A percentile compares a stretch with the other conserved stretches of the same genome.
phyloP scores from a whole-genome alignment of 2,797 vertebrate genomes.

The Staurois parvus region DNA sequence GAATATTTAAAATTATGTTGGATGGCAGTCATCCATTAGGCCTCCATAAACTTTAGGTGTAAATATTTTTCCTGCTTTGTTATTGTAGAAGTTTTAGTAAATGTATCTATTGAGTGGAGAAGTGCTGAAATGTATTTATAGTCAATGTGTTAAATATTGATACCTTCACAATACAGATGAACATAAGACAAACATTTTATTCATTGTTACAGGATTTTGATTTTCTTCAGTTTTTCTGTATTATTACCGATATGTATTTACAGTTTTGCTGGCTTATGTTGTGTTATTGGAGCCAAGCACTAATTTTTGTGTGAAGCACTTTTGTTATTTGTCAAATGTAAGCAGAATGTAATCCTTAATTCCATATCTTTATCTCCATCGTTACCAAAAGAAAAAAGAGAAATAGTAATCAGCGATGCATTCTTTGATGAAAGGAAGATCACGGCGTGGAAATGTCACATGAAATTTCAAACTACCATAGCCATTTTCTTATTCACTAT shows the following conservation, averaged over 20 bases:
- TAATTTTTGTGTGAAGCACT: neutral
- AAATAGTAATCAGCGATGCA: constrained; percentile 50
- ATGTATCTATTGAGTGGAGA: no score
- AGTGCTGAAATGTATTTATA: no score
- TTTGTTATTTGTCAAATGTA: neutral
- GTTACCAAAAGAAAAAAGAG: constrained; percentile 24
- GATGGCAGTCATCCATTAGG: no score
- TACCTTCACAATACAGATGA: no score
- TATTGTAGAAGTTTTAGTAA: no score
- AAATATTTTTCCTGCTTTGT: no score
- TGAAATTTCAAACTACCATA: constrained; percentile 47
- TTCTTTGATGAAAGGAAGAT: constrained; percentile 55
- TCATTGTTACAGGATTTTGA: no score
- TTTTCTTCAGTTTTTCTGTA: no score
- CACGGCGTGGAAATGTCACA: constrained; percentile 42
- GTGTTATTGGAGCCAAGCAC: neutral
- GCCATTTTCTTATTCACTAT: constrained; percentile 53
- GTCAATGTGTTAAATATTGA: constrained; percentile 1
- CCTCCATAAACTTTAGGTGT: no score
- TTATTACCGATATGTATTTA: neutral
- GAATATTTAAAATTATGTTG: no score
- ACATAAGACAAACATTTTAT: no score
- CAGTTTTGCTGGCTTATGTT: neutral
- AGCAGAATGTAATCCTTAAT: constrained; percentile 6
- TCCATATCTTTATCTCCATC: constrained; percentile 33